Evolutionary conservation across 2,888 invertebrate genomes (phyloP), one percentile per base, ranked within the genome.

Genomic region (Lamellibrachia satsuma): DNA sequence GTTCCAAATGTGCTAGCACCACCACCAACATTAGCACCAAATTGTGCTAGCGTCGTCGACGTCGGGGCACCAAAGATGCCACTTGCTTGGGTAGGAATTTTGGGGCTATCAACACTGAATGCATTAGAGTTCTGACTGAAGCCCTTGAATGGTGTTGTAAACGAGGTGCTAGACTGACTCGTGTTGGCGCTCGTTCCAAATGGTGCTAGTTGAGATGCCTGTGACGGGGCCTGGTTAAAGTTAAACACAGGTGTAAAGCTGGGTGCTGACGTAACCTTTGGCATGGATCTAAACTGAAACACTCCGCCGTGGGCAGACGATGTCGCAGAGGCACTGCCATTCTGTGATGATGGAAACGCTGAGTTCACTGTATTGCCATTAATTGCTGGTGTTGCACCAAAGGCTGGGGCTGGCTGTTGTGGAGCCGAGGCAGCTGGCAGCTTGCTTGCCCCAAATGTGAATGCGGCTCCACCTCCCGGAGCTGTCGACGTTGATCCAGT

Each of bases 161-260:
- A 75, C 6, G 75, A 75, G 22, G 75, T n/a, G n/a, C 75, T 75
- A 22, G 75, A 75, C 22, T 75, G 75, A 75, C 75, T 75, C 75
- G 75, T 75, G 75, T 75, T 75, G 75, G n/a, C 75, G n/a, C 75
- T 75, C 22, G 22, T n/a, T 6, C 75, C 75, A 75, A 75, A 75
- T 4, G 75, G 22, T 15, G 75, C 3, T 0, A 2, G 75, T 75
- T 75, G 75, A 11, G 75, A 75, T 2, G 75, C n/a, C 22, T 75
- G 75, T 22, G 75, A 22, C 2, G 75, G 75, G n/a, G 4, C 75
- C 75, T 75, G 75, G 75, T 22, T 75, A 15, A 75, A 75, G 75
- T 75, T 75, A n/a, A 75, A 75, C 75, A 75, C 75, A 75, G 75
- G 75, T 11, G 75, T 75, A 22, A 75, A 75, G 75, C 75, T 75